Base-by-base conservation (phyloP, 2,797 vertebrate species). In the Propithecus perrieri region DNA sequence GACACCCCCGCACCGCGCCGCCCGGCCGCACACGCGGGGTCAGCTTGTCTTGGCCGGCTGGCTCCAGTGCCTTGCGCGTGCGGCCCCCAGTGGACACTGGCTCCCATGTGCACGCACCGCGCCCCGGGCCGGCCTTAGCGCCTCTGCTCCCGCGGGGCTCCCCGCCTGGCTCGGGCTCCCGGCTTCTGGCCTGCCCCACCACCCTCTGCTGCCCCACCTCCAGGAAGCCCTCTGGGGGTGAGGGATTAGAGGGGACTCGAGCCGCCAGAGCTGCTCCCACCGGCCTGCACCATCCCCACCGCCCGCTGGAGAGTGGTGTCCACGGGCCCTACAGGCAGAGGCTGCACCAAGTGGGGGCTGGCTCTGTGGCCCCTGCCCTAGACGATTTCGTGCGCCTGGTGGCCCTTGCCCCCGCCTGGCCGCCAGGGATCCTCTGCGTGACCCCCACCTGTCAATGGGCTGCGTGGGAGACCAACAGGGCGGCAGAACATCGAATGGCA, bases 21-120 rank as follows among this genome's bases (percentile, higher is more conserved):
- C 53, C 41, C 11, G 33, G 71, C 75, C 87, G 72, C 63, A 84
- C 43, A 65, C n/a, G 43, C 91, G 61, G 96, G 72, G 84, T 69
- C 18, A 38, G 97, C 95, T 97, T 91, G 69, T 93, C 63, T 95
- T 97, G 97, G 96, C 96, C 30, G 33, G 76, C 95, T 0, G 46
- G 95, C 46, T 28, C 43, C 4, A 5, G 43, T 43, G 30, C 81
- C 85, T 65, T 38, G 22, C 53, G 83, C 59, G 33, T 2, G 35
- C 83, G 17, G 89, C 63, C 69, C 80, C 80, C 61, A 35, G 74
- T 12, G 17, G 72, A 35, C 91, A 28, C 5, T 13, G 8, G 85
- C 85, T 59, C n/a, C 85, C 3, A 3, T 17, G 89, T 0, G 33
- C 91, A 79, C 93, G 48, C 10, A 57, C 79, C 48, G 2, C 24